Evolutionary conservation across 2,113 vertebrate genomes (phyloP), one percentile per base, ranked within the genome.

Genomic region (Lamprologus sp.): DNA sequence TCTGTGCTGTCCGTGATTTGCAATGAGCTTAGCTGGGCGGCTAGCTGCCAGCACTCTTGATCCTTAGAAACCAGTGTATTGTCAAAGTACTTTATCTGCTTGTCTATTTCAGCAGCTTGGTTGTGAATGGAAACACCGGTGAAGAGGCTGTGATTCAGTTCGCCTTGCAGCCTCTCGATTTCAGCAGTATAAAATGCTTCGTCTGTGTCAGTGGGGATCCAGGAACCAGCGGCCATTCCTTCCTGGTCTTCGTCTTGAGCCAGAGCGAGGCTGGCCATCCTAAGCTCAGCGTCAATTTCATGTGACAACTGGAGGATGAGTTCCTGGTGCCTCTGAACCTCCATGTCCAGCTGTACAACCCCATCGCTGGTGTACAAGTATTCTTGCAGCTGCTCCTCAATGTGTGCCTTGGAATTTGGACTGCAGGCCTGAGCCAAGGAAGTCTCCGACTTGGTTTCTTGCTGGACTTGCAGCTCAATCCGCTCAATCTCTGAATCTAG

Each of bases 221-320:
- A 83, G 87, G 85, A 75, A 13, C 91, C 45, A 4, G 93, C 90
- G 1, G 90, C 37, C 1, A 93, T 94, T 47, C 89, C 94, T 65
- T 89, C 87, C 47, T 92, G 88, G 28, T 93, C 83, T 55, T 92
- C 86, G 2, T 63, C 63, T 4, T 81, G 79, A 51, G 42, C 77
- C 23, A 28, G n/a, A 19, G 83, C 17, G 56, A 83, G 49, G 56
- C 19, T 19, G 1, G 26, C 81, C 73, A 90, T 95, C 0, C 45
- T 92, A 9, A 98, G 95, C 86, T 99, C 98, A 42, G 93, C 77
- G 31, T 99, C 97, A 12, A 99, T 99, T 86, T 99, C 97, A 49
- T 58, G 86, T 15, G 97, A 98, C 11, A 99, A 95, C 55, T 97
- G 94, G 11, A 96, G 93, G 84, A 99, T 98, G 84, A 98, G 96